These are phyloP conservation scores for Venturia canescens DNA, from an alignment of 1,140 invertebrate genomes.

Conservation along the genomic window DNA sequence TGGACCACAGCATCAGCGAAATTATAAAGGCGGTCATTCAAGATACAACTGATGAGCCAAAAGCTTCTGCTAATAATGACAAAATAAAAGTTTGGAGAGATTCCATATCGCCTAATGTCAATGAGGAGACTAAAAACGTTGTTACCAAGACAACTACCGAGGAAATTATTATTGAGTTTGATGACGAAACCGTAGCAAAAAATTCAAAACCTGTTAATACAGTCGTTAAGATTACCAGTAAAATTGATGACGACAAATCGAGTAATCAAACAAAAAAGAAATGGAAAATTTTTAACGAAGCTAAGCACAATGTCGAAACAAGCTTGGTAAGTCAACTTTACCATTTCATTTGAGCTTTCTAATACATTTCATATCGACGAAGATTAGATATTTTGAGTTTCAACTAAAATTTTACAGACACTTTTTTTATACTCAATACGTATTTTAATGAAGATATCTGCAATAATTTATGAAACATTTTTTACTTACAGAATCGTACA, in stretches of 20 bases:
- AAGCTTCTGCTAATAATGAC: conserved; percentile 42
- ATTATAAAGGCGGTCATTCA: conserved; percentile 26
- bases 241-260: conserved; percentile 47
- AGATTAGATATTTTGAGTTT: no score
- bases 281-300: conserved; percentile 48
- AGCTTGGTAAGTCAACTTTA: conserved; percentile 51
- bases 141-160: conserved; percentile 40
- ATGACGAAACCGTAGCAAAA: conserved; percentile 50
- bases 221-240: background rate
- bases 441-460: background rate
- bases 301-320: conserved; percentile 51
- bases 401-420: no score
- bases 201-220: background rate
- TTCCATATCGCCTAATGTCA: conserved; percentile 46
- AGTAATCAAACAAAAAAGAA: conserved; percentile 47
- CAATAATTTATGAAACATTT: background rate
- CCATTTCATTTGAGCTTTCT: background rate
- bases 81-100: conserved; percentile 68
- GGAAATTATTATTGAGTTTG: conserved; percentile 64
- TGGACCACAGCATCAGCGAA: conserved; percentile 6
- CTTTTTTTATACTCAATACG: background rate
- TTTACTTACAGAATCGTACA: conserved; percentile 63
- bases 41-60: background rate
- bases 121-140: conserved; percentile 33
- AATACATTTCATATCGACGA: background rate